A percentile compares a stretch with the other conserved stretches of the same genome.
Conservation (phyloP, 2,888 invertebrate species). For the Lepeophtheirus nordmannii region DNA sequence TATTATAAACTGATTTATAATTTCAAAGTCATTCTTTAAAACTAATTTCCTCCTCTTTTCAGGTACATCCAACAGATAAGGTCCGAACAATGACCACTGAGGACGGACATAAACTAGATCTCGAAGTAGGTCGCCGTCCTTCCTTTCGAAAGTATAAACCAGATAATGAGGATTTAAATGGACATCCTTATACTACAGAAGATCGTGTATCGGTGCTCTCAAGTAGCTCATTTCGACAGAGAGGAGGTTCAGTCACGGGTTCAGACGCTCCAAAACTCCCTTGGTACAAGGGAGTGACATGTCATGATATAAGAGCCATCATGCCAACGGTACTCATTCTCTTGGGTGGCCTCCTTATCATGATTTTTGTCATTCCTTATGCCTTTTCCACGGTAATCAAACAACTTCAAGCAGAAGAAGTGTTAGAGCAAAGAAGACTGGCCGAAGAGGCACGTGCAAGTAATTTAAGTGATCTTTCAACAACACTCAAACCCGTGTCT, state of each 20-base stretch:
- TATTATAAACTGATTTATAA: too few species aligned
- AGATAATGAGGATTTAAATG: not conserved
- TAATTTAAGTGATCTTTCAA: not conserved
- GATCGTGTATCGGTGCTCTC: conserved; percentile 21
- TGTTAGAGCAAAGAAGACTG: not conserved
- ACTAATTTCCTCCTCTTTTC: not conserved
- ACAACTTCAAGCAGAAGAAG: conserved; percentile 19
- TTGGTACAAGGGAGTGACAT: conserved; percentile 20
- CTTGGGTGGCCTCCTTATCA: conserved; percentile 18
- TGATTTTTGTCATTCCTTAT: conserved; percentile 24
- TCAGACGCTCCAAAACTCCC: conserved; percentile 16
- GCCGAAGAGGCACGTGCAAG: not conserved
- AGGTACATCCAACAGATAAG: conserved; percentile 7
- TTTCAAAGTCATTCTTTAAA: too few species aligned
- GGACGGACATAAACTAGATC: conserved; percentile 17
- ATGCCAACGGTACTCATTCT: conserved; percentile 23
- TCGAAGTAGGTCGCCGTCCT: conserved; percentile 8
- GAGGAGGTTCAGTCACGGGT: not conserved
- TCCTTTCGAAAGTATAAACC: not conserved
- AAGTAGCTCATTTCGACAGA: conserved; percentile 4
- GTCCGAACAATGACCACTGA: conserved; percentile 13
- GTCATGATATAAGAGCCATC: conserved; percentile 20
- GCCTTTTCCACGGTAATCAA: conserved; percentile 22
- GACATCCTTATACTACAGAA: not conserved
- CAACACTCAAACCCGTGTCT: too few species aligned